phyloP scores from a whole-genome alignment of 2,888 invertebrate species.

The Nesidiocoris tenuis region DNA sequence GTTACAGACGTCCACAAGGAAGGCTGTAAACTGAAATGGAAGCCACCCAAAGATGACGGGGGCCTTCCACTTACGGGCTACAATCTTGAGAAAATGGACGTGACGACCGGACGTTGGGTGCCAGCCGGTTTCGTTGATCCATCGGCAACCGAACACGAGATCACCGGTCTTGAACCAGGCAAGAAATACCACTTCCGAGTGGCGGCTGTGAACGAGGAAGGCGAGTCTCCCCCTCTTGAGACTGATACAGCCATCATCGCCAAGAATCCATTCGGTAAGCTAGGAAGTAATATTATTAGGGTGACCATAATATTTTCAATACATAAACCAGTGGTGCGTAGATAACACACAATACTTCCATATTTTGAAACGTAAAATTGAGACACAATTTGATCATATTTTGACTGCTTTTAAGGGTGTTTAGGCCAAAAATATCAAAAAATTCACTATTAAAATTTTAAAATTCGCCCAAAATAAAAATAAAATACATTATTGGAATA shows the following conservation, averaged over 20 bases:
- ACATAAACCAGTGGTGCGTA: too few species aligned
- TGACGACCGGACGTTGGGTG: conserved; percentile 81
- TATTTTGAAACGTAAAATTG: too few species aligned
- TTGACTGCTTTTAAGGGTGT: too few species aligned
- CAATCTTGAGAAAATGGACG: conserved; percentile 92
- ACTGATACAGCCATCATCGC: conserved; percentile 86
- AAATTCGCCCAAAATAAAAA: too few species aligned
- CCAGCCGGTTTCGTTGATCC: conserved; percentile 83
- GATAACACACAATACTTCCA: too few species aligned
- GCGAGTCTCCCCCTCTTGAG: conserved; percentile 92
- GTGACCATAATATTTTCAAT: too few species aligned
- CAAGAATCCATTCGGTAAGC: conserved; percentile 89
- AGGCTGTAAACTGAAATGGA: conserved; percentile 91
- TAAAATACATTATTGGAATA: too few species aligned
- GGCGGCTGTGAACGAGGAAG: conserved; percentile 94
- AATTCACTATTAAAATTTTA: too few species aligned
- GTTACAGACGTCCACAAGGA: conserved; percentile 89
- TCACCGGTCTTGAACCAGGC: conserved; percentile 88
- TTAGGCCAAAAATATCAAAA: too few species aligned
- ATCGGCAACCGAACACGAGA: conserved; percentile 75
- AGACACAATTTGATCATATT: too few species aligned
- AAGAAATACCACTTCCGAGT: conserved; percentile 98
- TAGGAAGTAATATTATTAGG: too few species aligned
- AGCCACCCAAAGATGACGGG: conserved; percentile 93
- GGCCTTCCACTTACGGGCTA: conserved; percentile 88